Evolutionary conservation across 2,113 vertebrate genomes (phyloP).

Genomic region (Mobula birostris): DNA sequence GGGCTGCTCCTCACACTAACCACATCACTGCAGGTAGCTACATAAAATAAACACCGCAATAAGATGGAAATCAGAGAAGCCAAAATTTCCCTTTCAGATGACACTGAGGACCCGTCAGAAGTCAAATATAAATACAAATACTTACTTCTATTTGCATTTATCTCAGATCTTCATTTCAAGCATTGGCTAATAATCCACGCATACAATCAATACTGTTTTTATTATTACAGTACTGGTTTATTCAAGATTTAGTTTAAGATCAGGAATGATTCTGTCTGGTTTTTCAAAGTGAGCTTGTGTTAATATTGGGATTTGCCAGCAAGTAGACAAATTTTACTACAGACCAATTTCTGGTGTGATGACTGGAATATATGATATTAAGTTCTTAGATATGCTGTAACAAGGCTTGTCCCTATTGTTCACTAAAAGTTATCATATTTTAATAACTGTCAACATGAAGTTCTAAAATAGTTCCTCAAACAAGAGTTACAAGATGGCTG

Average conservation of each 20-base stretch:
- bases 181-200: background rate
- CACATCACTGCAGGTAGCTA: background rate
- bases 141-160: background rate
- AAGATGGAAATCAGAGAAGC: background rate
- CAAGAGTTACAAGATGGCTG: background rate
- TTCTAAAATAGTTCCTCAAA: background rate
- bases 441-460: background rate
- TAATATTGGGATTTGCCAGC: background rate
- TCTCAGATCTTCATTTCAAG: background rate
- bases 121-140: background rate
- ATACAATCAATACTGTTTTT: background rate
- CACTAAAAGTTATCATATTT: background rate
- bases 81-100: background rate
- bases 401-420: background rate
- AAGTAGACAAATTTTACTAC: background rate
- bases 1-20: background rate
- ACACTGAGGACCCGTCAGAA: background rate
- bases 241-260: background rate
- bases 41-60: background rate
- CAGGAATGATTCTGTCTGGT: background rate
- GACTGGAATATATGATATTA: background rate
- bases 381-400: background rate
- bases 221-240: background rate
- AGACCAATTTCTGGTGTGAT: background rate
- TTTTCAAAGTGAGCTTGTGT: background rate